Percentiles rank a stretch among this genome's conserved stretches.
Conservation (phyloP, 2,888 invertebrate genomes). For the Spodoptera picta region DNA sequence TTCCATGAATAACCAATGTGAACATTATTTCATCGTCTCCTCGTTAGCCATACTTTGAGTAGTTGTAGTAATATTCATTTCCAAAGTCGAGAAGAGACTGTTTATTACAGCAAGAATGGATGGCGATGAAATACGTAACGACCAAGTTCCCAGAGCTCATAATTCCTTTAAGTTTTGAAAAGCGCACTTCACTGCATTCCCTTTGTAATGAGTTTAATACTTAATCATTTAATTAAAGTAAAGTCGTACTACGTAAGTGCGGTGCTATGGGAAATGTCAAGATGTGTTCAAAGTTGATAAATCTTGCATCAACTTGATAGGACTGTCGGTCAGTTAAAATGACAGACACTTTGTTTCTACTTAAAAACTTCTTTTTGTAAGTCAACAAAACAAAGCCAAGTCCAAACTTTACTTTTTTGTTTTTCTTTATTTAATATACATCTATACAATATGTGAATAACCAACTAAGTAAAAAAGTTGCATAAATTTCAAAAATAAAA, state of each 20-base stretch:
- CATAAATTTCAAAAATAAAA: constrained; percentile 32
- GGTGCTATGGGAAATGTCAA: constrained; percentile 17
- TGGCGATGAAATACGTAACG: constrained; percentile 34
- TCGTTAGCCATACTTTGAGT: background rate
- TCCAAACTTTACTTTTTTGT: background rate
- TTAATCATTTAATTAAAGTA: background rate
- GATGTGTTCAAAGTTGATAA: constrained; percentile 9
- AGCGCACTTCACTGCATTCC: constrained; percentile 15
- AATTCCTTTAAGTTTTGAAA: constrained; percentile 35
- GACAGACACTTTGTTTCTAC: no score
- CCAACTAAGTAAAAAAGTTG: constrained; percentile 11
- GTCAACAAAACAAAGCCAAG: no score
- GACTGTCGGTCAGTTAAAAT: no score
- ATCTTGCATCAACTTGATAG: background rate
- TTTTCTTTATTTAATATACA: background rate
- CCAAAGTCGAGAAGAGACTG: constrained; percentile 12
- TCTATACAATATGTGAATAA: constrained; percentile 1
- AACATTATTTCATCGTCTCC: no score
- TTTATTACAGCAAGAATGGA: constrained; percentile 39
- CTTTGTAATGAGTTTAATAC: constrained; percentile 12
- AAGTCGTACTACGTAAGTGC: no score
- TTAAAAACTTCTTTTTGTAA: no score
- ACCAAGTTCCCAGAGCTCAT: constrained; percentile 18
- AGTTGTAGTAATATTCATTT: constrained; percentile 27
- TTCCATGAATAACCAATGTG: no score